Conservation (phyloP, 2,797 vertebrate genomes). For the Schizopygopsis pylzovi region DNA sequence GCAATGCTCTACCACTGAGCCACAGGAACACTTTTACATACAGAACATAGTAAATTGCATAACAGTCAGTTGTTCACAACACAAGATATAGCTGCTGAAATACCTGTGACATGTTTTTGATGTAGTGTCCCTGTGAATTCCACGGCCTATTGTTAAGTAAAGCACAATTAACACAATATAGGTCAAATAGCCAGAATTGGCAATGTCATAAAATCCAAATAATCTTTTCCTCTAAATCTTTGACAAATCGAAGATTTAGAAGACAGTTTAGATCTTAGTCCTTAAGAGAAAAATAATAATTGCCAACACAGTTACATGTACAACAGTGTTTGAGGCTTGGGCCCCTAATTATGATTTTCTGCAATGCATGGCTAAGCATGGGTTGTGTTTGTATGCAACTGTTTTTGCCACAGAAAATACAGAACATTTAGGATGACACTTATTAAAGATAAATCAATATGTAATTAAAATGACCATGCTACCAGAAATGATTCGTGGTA, state of each 20-base stretch:
- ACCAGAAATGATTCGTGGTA: neutral
- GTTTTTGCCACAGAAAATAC: neutral
- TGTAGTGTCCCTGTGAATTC: neutral
- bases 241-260: neutral
- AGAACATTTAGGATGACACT: neutral
- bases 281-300: neutral
- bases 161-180: too few species aligned
- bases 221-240: too few species aligned
- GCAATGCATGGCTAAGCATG: neutral
- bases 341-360: neutral
- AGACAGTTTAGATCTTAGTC: neutral
- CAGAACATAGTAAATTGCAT: neutral
- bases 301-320: neutral
- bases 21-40: too few species aligned
- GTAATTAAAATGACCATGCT: neutral
- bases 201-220: neutral
- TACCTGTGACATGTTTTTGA: neutral
- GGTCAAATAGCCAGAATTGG: neutral
- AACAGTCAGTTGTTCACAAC: neutral
- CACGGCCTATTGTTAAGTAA: too few species aligned
- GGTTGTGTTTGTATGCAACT: neutral
- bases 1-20: too few species aligned
- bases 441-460: neutral
- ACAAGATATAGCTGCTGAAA: neutral
- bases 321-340: neutral